phyloP scores from a whole-genome alignment of 1,140 invertebrate genomes.

The Drosophila arizonae region DNA sequence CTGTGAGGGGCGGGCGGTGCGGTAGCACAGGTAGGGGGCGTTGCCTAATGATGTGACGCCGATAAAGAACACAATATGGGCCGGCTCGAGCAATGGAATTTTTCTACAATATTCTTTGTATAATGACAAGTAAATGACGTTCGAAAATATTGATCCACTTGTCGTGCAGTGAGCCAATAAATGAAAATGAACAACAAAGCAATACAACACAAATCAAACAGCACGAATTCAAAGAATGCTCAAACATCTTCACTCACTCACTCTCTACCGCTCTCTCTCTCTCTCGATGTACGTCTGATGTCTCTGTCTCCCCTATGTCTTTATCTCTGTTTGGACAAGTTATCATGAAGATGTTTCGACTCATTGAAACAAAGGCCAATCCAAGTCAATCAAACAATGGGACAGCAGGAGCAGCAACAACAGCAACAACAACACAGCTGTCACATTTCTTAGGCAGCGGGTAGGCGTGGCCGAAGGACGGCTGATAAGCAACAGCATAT shows the following conservation, averaged over 20 bases:
- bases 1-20: constrained; percentile 1
- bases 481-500: constrained; percentile 58
- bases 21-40: constrained; percentile 23
- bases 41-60: constrained; percentile 66
- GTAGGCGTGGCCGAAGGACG: constrained; percentile 14
- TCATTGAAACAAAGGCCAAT: constrained; percentile 78
- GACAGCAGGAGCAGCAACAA: constrained; percentile 39
- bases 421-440: background rate
- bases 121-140: constrained; percentile 70
- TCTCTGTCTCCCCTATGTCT: background rate
- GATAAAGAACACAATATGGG: constrained; percentile 59
- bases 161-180: constrained; percentile 66
- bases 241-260: constrained; percentile 2
- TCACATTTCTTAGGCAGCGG: constrained; percentile 47
- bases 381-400: constrained; percentile 72
- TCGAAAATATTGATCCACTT: constrained; percentile 66
- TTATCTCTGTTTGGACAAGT: constrained; percentile 64
- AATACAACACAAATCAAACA: constrained; percentile 54
- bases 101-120: constrained; percentile 24
- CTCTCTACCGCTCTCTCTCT: background rate
- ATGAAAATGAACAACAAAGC: constrained; percentile 40
- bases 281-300: background rate
- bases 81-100: constrained; percentile 33
- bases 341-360: constrained; percentile 76
- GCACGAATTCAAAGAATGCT: constrained; percentile 13